Base-by-base conservation (phyloP, 2,797 vertebrate species). In the Yasuhikotakia modesta region DNA sequence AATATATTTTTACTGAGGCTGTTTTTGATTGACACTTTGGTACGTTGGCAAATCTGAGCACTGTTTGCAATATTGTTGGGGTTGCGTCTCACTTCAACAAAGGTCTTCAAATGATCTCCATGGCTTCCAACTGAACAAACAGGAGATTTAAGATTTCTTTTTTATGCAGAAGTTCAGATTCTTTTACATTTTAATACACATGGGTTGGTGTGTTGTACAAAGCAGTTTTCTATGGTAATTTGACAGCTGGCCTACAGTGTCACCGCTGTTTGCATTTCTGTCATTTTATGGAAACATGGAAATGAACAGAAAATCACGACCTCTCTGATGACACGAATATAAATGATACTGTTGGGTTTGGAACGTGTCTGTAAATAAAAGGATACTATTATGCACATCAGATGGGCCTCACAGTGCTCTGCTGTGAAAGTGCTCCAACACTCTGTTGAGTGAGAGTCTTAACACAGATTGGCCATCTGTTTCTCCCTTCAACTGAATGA, bases 401-500 rank as follows among this genome's bases (percentile, higher is more conserved):
- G 70, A 30, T 43, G 39, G 39, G 39, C 39, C 39, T 10, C 39
- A 10, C 55, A 10, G 22, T 30, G 53, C 70, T 60, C 39, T 45
- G 46, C 46, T 55, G 32, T 63, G 35, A 35, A 73, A 11, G 57
- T 6, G 70, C 53, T 67, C 43, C 24, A 50, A 17, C 48, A 27
- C 60, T 63, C 60, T 35, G 4, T 52, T 30, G 52, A 67, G 76
- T 70, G 76, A 75, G 76, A 73, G 55, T 72, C 52, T 76, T 35
- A 70, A 72, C 35, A 30, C 52, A 74, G 76, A 83, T 71, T 12
- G n/a, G 81, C 79, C 91, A 91, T 91, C 90, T 91, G 91, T 85
- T 81, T 82, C 17, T 80, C 81, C 73, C 81, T 83, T 81, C 88
- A 89, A 90, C 86, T 86, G 85, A 90, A 90, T 89, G 86, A 90